phyloP scores from a whole-genome alignment of 2,888 invertebrate genomes.

The Bibio marci region DNA sequence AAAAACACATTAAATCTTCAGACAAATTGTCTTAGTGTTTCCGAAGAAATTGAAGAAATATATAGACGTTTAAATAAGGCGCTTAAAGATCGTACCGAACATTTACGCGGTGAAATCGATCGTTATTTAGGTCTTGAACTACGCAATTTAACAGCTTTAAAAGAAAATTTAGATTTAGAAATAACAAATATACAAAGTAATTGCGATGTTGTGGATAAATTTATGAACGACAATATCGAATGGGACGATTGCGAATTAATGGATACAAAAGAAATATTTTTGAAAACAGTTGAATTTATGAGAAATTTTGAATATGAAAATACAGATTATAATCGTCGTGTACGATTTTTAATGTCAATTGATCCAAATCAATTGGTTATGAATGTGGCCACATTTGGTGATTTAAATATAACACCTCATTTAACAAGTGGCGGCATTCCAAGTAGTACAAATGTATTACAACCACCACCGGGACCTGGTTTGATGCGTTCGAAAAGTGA shows the following conservation, averaged over 20 bases:
- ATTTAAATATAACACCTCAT: conserved; percentile 60
- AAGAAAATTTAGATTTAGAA: conserved; percentile 88
- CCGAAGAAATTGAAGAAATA: conserved; percentile 88
- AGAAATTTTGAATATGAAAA: conserved; percentile 89
- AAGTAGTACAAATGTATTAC: conserved; percentile 35
- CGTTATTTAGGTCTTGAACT: conserved; percentile 79
- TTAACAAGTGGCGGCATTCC: conserved; percentile 32
- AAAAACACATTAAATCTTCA: conserved; percentile 78
- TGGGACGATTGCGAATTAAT: conserved; percentile 88
- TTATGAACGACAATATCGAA: conserved; percentile 75
- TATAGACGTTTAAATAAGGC: conserved; percentile 74
- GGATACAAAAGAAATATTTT: conserved; percentile 90
- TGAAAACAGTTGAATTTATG: conserved; percentile 89
- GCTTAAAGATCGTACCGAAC: conserved; percentile 76
- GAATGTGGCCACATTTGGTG: conserved; percentile 79
- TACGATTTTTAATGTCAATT: conserved; percentile 73
- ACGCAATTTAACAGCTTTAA: conserved; percentile 66
- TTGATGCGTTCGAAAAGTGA: conserved; percentile 87
- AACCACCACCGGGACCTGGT: conserved; percentile 49
- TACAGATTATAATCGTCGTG: conserved; percentile 69
- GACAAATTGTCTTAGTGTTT: conserved; percentile 76
- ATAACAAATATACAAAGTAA: conserved; percentile 90
- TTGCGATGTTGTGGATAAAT: conserved; percentile 90
- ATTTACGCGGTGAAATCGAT: conserved; percentile 77
- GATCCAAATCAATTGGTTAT: conserved; percentile 82